Percentiles rank a stretch among this genome's conserved stretches.
Conservation (phyloP, 2,888 invertebrate species). For the Mythimna pallens region DNA sequence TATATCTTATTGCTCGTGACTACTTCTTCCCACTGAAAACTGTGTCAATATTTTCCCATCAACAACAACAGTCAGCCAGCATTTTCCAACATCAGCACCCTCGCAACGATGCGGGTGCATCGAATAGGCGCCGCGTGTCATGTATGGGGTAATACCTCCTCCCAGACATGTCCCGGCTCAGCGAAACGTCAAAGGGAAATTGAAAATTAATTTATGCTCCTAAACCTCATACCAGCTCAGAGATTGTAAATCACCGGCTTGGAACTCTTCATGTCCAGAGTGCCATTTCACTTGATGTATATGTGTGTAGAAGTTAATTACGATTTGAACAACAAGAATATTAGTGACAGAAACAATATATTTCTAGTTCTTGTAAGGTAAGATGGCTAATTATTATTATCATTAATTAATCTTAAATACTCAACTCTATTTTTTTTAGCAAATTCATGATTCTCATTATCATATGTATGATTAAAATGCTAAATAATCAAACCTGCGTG, state of each 20-base stretch:
- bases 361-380: neutral
- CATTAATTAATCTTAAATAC: too few relatives aligned
- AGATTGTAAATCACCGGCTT: conserved; percentile 79
- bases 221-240: conserved; percentile 82
- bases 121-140: conserved; percentile 81
- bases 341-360: neutral
- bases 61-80: conserved; percentile 12
- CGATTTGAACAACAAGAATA: neutral
- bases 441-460: neutral
- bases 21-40: neutral
- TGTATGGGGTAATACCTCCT: conserved; percentile 86
- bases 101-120: conserved; percentile 71
- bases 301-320: conserved; percentile 19
- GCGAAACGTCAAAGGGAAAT: conserved; percentile 90
- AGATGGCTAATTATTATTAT: neutral
- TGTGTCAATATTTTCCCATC: conserved; percentile 10
- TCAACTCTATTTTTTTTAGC: neutral
- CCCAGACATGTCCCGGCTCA: conserved; percentile 87
- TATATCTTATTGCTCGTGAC: too few relatives aligned
- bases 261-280: conserved; percentile 64
- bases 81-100: conserved; percentile 41
- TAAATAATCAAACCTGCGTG: too few relatives aligned
- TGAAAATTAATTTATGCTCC: conserved; percentile 90
- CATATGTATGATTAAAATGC: neutral
- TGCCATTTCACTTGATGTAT: conserved; percentile 8